These are phyloP conservation scores for Beroe ovata DNA, from an alignment of 37 sponge, comb jelly and placozoan species.

Conservation along the genomic window DNA sequence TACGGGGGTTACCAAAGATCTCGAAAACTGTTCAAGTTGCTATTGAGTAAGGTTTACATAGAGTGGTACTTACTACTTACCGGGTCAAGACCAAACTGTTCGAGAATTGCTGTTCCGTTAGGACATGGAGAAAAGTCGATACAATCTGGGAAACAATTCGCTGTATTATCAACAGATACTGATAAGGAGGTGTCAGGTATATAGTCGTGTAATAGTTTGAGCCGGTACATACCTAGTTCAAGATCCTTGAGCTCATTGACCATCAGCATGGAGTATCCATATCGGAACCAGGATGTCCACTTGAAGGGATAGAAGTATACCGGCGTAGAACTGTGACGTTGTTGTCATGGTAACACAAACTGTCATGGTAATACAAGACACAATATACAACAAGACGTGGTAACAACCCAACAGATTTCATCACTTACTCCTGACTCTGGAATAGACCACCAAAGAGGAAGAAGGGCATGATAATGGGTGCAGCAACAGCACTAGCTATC, in stretches of 20 bases:
- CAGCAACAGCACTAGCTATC: constrained; percentile 40
- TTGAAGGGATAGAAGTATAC: constrained; percentile 27
- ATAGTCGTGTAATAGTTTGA: neutral
- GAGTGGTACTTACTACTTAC: too few species aligned
- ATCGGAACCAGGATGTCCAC: constrained; percentile 51
- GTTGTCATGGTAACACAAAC: too few species aligned
- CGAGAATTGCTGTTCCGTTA: neutral
- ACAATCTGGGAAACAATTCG: neutral
- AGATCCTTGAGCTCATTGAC: constrained; percentile 43
- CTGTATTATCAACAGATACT: neutral
- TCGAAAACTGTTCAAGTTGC: too few species aligned
- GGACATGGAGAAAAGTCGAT: neutral
- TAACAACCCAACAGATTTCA: neutral
- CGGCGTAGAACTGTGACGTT: constrained; percentile 5
- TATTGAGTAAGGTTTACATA: too few species aligned
- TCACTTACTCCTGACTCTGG: constrained; percentile 1
- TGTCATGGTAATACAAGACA: neutral
- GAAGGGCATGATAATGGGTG: constrained; percentile 49
- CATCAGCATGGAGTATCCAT: constrained; percentile 30
- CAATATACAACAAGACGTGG: neutral
- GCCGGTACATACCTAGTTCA: neutral
- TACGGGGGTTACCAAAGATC: too few species aligned
- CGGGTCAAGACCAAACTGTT: constrained; percentile 9
- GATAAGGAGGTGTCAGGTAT: neutral
- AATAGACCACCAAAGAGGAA: constrained; percentile 64